Base-by-base conservation (phyloP, 2,797 vertebrate species). In the Gobionotothen gibberifrons region DNA sequence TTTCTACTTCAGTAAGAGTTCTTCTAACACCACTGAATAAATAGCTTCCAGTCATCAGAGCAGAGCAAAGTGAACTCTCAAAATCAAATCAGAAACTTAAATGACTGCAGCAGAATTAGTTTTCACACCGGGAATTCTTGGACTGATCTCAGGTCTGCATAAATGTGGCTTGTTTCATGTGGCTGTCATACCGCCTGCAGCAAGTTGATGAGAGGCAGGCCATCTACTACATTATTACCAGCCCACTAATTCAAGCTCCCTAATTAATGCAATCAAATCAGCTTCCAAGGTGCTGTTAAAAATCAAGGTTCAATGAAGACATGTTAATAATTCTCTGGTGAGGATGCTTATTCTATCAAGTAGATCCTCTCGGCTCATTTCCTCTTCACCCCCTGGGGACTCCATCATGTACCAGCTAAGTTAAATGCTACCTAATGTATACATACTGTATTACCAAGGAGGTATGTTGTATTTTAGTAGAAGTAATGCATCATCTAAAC, bases 311-410 rank as follows among this genome's bases (percentile, higher is more conserved):
- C 6, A 40, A 74, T 63, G 21, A 65, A 74, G 74, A 60, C 71
- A 36, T 72, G 83, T 76, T 83, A 85, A 78, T 89, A 85, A 84
- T 80, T 79, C 79, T 82, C 63, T 48, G 51, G 59, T 57, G 85
- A 69, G 66, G 87, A 83, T 64, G 60, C 71, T 87, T 74, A 86
- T 86, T 78, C 85, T 74, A 74, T 89, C 81, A 86, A 80, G 54
- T 79, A 73, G 74, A 86, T 89, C 83, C 82, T 78, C 78, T 81
- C 73, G 11, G 60, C 77, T 85, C 62, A 81, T 85, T 87, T 85
- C 75, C 78, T 69, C 73, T 29, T 9, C 72, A 19, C 62, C 73
- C 80, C 74, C 80, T 8, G 48, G 48, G 71, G 72, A 82, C 61
- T 57, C 58, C 42, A 69, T 83, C 72, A 76, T 36, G 72, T 63